Evolutionary conservation across 2,797 vertebrate genomes (phyloP), one percentile per base, ranked within the genome.

Genomic region (Argentina silus): DNA sequence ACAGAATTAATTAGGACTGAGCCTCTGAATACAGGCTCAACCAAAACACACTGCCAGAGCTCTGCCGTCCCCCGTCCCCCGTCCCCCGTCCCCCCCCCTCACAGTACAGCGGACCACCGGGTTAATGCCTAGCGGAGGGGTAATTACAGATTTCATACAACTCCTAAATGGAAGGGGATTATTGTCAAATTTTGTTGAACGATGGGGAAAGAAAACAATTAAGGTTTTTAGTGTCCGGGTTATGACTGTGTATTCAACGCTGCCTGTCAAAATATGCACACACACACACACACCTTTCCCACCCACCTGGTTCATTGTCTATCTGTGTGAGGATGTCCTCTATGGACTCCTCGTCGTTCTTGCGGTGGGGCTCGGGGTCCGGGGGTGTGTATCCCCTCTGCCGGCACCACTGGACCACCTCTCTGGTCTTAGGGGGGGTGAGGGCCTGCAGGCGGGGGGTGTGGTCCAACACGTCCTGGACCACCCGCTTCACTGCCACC

Each of bases 251-350:
- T 36, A 2, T 4, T 36, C 27, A 36, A 36, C 27, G 59, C 27
- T 36, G 27, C 27, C 27, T 36, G 27, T 68, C 9, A 9, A 48
- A 14, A 8, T 8, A 15, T 48, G 8, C 27, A 43, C 50, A 69
- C 53, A 23, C 17, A 70, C 44, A 70, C 36, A 48, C 69, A 56
- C 69, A 60, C 68, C 45, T 9, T 19, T 2, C 11, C 0, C 0
- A 19, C 94, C 85, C 60, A 96, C 98, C 96, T 6, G 97, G 96
- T 83, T 99, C 98, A 0, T 86, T 98, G 90, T 99, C 98, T 8
- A 99, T 99, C 90, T 96, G 98, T 0, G 96, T 97, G 72, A 99
- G 93, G 79, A 98, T 97, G 0, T 99, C 98, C 83, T 99, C 98
- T 0, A 99, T 98, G 0, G 97, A 98, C 84, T 98, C 96, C 55